These are phyloP conservation scores for Carcina quercana DNA, from an alignment of 2,888 invertebrate species.

Conservation along the genomic window DNA sequence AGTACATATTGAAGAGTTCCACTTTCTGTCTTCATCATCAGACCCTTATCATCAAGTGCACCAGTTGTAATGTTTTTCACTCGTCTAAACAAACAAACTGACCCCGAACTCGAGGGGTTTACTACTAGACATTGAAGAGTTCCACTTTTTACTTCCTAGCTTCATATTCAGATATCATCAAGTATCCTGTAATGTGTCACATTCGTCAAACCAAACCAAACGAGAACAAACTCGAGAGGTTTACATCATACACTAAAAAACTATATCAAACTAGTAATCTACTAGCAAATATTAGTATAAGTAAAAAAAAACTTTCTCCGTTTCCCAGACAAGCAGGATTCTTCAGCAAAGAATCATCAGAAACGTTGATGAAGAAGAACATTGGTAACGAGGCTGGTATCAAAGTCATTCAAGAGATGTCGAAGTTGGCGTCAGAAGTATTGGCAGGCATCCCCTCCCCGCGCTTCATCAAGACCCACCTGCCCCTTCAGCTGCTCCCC, in stretches of 20 bases:
- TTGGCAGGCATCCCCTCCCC: conserved; percentile 13
- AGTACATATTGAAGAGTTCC: too few relatives aligned
- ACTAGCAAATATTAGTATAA: background rate
- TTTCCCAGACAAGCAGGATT: background rate
- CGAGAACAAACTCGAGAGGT: background rate
- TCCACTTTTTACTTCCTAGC: too few relatives aligned
- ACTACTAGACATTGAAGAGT: too few relatives aligned
- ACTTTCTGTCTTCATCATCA: too few relatives aligned
- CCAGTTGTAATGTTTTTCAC: too few relatives aligned
- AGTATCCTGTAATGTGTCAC: background rate
- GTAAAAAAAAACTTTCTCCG: background rate
- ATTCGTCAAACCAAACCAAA: background rate
- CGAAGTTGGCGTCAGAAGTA: conserved; percentile 2
- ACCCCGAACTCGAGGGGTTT: too few relatives aligned
- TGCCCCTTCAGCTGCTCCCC: conserved; percentile 80
- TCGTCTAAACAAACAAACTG: too few relatives aligned
- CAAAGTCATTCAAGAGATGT: background rate
- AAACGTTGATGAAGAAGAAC: background rate
- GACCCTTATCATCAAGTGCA: too few relatives aligned
- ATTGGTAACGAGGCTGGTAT: background rate
- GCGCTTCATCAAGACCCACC: conserved; percentile 67
- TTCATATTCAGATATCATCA: too few relatives aligned
- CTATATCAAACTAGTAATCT: background rate
- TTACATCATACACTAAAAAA: background rate
- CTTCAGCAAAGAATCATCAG: background rate